A percentile compares a stretch with the other conserved stretches of the same genome.
These are phyloP conservation scores for Rhyacichthys aspro DNA, from an alignment of 2,797 vertebrate genomes.

Conservation along the genomic window DNA sequence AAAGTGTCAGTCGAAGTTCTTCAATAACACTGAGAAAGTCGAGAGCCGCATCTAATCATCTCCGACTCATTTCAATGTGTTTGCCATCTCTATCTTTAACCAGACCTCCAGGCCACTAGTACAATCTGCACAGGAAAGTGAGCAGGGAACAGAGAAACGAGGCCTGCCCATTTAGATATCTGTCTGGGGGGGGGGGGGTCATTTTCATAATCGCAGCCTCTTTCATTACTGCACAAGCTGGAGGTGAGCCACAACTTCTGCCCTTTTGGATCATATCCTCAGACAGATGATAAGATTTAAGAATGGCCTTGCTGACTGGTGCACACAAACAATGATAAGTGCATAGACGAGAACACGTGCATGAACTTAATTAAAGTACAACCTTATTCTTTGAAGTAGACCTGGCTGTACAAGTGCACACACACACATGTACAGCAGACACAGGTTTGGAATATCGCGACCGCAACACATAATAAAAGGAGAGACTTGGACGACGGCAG, in stretches of 20 bases:
- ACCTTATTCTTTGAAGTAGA: background rate
- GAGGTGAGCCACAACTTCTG: constrained; percentile 43
- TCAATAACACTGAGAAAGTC: constrained; percentile 47
- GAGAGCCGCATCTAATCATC: constrained; percentile 51
- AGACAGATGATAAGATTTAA: constrained; percentile 30
- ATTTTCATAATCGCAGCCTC: constrained; percentile 59
- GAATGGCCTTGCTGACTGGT: constrained; percentile 16
- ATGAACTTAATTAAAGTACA: constrained; percentile 14
- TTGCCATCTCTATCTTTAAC: constrained; percentile 58
- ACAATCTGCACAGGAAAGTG: constrained; percentile 16
- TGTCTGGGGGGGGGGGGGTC: constrained; percentile 16
- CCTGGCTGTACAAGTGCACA: background rate
- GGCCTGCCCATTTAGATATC: constrained; percentile 30
- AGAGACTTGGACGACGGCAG: background rate
- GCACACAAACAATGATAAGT: constrained; percentile 8
- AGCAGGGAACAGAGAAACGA: constrained; percentile 36
- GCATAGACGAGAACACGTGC: constrained; percentile 14
- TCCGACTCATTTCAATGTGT: constrained; percentile 51
- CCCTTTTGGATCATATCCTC: constrained; percentile 42
- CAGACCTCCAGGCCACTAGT: constrained; percentile 40
- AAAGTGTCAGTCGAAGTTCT: constrained; percentile 55
- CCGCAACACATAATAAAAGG: constrained; percentile 10
- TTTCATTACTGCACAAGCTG: constrained; percentile 48
- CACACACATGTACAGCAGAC: background rate
- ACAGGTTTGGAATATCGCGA: background rate